These are phyloP conservation scores for Musca vetustissima DNA, from an alignment of 1,140 invertebrate species.

Conservation along the genomic window DNA sequence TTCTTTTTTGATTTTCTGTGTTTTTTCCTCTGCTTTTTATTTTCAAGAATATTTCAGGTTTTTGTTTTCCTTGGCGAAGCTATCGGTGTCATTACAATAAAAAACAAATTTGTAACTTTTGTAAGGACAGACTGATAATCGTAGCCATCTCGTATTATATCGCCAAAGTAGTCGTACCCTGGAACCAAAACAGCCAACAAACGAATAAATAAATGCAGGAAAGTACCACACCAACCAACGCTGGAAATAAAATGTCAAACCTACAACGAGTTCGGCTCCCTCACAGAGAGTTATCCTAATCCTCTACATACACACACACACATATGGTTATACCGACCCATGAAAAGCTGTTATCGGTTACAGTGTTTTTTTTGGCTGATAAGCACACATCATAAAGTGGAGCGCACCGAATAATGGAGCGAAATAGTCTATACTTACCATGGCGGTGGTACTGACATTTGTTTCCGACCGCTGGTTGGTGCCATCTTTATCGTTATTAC, in stretches of 20 bases:
- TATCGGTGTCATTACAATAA: conserved; percentile 17
- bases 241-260: conserved; percentile 9
- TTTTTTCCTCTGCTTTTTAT: neutral
- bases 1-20: neutral
- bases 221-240: neutral
- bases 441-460: too few species aligned
- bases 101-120: conserved; percentile 24
- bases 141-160: too few species aligned
- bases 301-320: too few species aligned
- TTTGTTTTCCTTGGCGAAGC: too few species aligned
- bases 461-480: neutral
- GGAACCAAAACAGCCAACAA: neutral
- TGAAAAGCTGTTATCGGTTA: too few species aligned
- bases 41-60: neutral
- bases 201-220: neutral
- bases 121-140: neutral
- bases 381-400: too few species aligned
- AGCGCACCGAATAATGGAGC: too few species aligned
- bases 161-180: neutral
- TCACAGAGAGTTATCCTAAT: too few species aligned
- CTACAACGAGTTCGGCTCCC: too few species aligned
- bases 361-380: too few species aligned
- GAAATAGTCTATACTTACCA: too few species aligned
- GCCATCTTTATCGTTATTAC: conserved; percentile 21
- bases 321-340: too few species aligned